A percentile compares a stretch with the other conserved stretches of the same genome.
These are phyloP conservation scores for Pelecanoides urinatrix DNA, from an alignment of 2,113 vertebrate genomes.

Conservation along the genomic window DNA sequence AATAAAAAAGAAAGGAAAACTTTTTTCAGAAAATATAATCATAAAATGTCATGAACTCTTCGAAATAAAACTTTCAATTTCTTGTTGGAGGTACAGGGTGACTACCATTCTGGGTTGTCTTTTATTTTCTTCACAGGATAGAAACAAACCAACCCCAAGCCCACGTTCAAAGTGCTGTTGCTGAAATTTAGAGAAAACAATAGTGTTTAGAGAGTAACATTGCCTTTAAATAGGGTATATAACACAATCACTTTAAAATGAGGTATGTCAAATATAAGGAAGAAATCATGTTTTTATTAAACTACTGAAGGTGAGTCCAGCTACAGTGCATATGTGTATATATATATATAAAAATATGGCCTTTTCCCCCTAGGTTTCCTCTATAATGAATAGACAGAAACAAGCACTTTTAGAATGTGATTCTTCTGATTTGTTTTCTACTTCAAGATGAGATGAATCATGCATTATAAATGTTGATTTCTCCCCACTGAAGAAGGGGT, in stretches of 20 bases:
- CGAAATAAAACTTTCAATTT: neutral
- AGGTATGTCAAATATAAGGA: neutral
- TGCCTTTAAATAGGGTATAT: neutral
- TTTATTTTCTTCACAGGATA: neutral
- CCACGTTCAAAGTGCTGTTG: neutral
- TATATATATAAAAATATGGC: fast-evolving
- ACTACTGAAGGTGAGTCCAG: neutral
- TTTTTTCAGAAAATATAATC: neutral
- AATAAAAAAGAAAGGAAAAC: neutral
- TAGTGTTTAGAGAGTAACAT: neutral
- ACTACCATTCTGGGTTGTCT: fast-evolving
- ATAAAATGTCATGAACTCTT: neutral
- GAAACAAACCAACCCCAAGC: neutral
- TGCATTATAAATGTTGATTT: neutral
- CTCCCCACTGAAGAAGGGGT: neutral
- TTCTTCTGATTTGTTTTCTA: neutral
- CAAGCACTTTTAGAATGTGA: neutral
- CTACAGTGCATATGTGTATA: neutral
- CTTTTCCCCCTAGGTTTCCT: neutral
- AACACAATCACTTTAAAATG: neutral
- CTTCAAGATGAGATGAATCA: neutral
- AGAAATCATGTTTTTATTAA: neutral
- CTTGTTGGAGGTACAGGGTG: neutral
- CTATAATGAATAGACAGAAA: neutral
- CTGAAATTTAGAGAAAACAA: neutral